phyloP scores from a whole-genome alignment of 2,888 invertebrate species.

The Drosophila neonasuta region DNA sequence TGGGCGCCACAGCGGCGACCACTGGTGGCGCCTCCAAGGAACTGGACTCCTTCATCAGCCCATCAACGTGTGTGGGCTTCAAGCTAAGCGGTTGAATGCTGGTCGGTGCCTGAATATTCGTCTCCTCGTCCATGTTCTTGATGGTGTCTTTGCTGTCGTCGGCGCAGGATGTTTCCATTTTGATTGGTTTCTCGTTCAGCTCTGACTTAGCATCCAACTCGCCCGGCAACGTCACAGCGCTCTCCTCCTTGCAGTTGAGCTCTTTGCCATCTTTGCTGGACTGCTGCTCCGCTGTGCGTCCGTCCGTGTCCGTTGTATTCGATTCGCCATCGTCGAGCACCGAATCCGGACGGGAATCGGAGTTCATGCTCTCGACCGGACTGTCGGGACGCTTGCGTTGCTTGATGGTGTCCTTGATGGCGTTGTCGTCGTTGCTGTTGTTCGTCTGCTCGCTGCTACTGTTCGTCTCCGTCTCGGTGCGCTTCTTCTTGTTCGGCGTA shows the following conservation, averaged over 20 bases:
- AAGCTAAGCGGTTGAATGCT: conserved; percentile 52
- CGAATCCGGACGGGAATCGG: conserved; percentile 89
- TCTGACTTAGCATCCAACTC: conserved; percentile 81
- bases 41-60: conserved; percentile 50
- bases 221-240: conserved; percentile 49
- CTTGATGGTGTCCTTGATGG: conserved; percentile 79
- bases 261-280: conserved; percentile 82
- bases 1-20: conserved; percentile 50
- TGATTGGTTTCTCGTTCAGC: conserved; percentile 78
- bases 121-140: conserved; percentile 81
- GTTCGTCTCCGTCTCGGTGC: conserved; percentile 81
- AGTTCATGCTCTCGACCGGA: conserved; percentile 92
- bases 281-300: conserved; percentile 77
- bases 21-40: conserved; percentile 34
- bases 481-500: conserved; percentile 84
- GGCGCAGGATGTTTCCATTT: conserved; percentile 56
- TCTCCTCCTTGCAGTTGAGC: conserved; percentile 76
- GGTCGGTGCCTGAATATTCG: conserved; percentile 80
- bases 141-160: conserved; percentile 78
- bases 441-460: conserved; percentile 53
- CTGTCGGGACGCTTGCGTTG: conserved; percentile 85
- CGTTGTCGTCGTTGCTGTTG: conserved; percentile 59
- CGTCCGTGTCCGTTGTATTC: conserved; percentile 81
- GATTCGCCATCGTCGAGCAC: conserved; percentile 86
- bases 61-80: conserved; percentile 54